Base-by-base conservation (phyloP, 2,888 invertebrate species). In the Strigamia maritima region DNA sequence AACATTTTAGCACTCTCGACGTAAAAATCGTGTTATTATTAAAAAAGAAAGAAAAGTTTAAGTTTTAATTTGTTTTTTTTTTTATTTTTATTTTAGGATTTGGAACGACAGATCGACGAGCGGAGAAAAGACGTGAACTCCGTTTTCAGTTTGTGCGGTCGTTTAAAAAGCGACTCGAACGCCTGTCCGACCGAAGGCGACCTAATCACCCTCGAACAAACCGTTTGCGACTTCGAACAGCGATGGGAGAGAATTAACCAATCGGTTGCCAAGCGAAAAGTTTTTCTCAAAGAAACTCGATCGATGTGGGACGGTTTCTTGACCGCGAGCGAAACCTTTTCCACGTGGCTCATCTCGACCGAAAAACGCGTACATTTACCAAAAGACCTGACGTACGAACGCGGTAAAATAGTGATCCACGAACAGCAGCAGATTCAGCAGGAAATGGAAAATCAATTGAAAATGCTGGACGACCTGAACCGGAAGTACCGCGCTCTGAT, bases 61-160 rank as follows among this genome's bases (percentile, higher is more conserved):
- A n/a, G n/a, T n/a, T n/a, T n/a, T n/a, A n/a, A n/a, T n/a, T n/a
- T n/a, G n/a, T n/a, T 60, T 54, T n/a, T 54, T 77, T 60, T 60
- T 26, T 8, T 77, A 16, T 77, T 28, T n/a, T 6, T 8, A 77
- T 78, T 81, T 14, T 78, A 84, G 83, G 89, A 89, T 79, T 88
- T 94, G 35, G 92, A 93, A 83, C 91, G 90, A 80, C 90, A 89
- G 7, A 92, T 95, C 65, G 93, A 94, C 85, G 89, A 90, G 22
- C 92, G 94, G 83, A 93, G 93, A 84, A 90, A 90, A 76, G 91
- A 92, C 83, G 90, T 95, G 4, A 92, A 91, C 0, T 93, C 94
- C 84, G 90, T 93, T 0, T 86, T 94, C 1, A 94, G 93, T 84
- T 89, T 93, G 19, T 81, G 81, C 78, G 10, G 38, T n/a, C 76